Evolutionary conservation across 2,888 invertebrate genomes (phyloP).

Genomic region (Epinotia brunnichana): DNA sequence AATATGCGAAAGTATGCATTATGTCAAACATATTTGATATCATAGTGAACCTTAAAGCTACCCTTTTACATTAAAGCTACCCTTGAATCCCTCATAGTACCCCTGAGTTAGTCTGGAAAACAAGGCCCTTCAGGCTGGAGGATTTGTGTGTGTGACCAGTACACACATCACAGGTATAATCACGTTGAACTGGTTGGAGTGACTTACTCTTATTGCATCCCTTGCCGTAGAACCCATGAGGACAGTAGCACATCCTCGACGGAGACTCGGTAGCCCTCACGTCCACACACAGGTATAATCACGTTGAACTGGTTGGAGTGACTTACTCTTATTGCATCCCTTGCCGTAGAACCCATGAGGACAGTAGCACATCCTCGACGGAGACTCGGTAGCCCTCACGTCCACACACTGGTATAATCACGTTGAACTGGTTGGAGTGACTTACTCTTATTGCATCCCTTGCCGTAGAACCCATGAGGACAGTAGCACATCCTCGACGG

Average conservation of each 20-base stretch:
- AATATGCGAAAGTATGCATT: no score
- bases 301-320: slow-evolving; percentile 86
- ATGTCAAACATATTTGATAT: no score
- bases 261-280: slow-evolving; percentile 92
- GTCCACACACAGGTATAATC: slow-evolving; percentile 90
- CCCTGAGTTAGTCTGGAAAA: no score
- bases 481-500: slow-evolving; percentile 95
- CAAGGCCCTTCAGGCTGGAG: no score
- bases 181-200: slow-evolving; percentile 86
- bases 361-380: slow-evolving; percentile 94
- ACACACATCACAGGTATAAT: slow-evolving; percentile 87
- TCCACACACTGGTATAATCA: slow-evolving; percentile 92
- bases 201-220: slow-evolving; percentile 80
- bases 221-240: slow-evolving; percentile 93
- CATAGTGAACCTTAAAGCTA: no score
- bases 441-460: slow-evolving; percentile 92
- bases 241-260: slow-evolving; percentile 93
- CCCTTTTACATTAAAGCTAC: no score
- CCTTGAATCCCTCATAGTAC: no score
- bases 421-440: slow-evolving; percentile 84
- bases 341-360: slow-evolving; percentile 94
- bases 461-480: slow-evolving; percentile 93
- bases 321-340: slow-evolving; percentile 80
- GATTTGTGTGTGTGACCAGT: no score
- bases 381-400: slow-evolving; percentile 90